Evolutionary conservation across 2,888 invertebrate genomes (phyloP), one percentile per base, ranked within the genome.

Genomic region (Amiota minor): DNA sequence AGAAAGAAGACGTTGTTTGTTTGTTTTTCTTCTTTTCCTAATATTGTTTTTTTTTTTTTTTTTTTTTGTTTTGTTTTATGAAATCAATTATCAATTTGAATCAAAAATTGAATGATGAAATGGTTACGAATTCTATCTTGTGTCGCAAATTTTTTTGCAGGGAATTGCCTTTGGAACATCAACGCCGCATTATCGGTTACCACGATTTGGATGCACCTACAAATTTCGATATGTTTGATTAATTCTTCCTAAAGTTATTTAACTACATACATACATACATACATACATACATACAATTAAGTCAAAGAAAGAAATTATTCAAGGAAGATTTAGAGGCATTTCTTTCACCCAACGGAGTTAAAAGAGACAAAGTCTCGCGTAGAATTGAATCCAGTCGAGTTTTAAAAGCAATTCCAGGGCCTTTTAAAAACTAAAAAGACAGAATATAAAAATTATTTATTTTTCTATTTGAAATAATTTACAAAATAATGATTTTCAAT

Each of bases 181-280:
- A 93, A 90, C 93, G 96, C 90, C 93, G 94, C 90, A 92, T 96
- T 90, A 92, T 96, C 90, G 95, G 94, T 90, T 97, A 97, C 93
- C 94, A 95, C 91, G 97, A 97, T 92, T 93, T 97, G 92, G 96
- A 97, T 92, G 95, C 95, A 90, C 95, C 95, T 91, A 95, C 95
- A 89, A 92, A 91, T 91, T 92, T 92, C 89, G 95, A 95, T 90
- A 92, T 94, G 90, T 94, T 95, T 90, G 89, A 89, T 80, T 89
- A 88, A 87, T 79, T 77, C 64, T 50, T 53, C 47, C 20, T 35
- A 35, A 35, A 4, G 6, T 35, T 35, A 35, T 35, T 3, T 23
- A 35, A 35, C 35, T 35, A 35, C 6, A 71, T 59, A 59, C 59
- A 70, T 20, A 45, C 11, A 68, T n/a, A n/a, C n/a, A n/a, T n/a